Evolutionary conservation across 2,797 vertebrate species (phyloP), one percentile per base, ranked within the genome.

Genomic region (Gymnothorax reevesii): DNA sequence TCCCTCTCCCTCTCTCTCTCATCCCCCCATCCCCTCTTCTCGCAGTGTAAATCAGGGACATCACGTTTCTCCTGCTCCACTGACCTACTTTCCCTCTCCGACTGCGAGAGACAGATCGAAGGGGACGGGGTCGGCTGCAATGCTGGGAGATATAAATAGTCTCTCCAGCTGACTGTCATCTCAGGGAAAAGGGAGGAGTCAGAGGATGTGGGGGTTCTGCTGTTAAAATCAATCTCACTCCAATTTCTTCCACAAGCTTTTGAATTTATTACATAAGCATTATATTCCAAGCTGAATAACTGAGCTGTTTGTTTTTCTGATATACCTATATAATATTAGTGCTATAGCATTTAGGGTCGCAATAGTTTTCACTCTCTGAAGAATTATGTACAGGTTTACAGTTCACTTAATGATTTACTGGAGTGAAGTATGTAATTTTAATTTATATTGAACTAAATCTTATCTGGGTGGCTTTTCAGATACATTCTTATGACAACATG

Each of bases 131-230:
- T 91, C 89, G 89, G 92, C 93, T 92, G 92, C 91, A 92, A 0
- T 49, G 92, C 90, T 92, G 88, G 87, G 88, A 89, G 87, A 92
- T 96, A 96, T 94, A 95, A 95, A 95, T 96, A 95, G 92, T 90
- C 84, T 92, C 89, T 92, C 92, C 94, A 95, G 94, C 94, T 96
- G 95, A 96, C 95, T 92, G 94, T 91, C 94, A 92, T 93, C 91
- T 92, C 92, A 86, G 88, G 87, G 42, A 13, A n/a, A 79, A 52
- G 57, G 60, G 57, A 10, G 90, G 84, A 87, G 1, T 8, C 22
- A 83, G 33, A 66, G 52, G 12, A 80, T 52, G 17, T 64, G 42
- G 10, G 42, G 52, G 17, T 0, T 52, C 49, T 83, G 33, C 60
- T 27, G 83, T 64, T 22, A 17, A 57, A 83, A 13, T 57, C 20